phyloP scores from a whole-genome alignment of 2,888 invertebrate species.

The Dendrolimus pini region DNA sequence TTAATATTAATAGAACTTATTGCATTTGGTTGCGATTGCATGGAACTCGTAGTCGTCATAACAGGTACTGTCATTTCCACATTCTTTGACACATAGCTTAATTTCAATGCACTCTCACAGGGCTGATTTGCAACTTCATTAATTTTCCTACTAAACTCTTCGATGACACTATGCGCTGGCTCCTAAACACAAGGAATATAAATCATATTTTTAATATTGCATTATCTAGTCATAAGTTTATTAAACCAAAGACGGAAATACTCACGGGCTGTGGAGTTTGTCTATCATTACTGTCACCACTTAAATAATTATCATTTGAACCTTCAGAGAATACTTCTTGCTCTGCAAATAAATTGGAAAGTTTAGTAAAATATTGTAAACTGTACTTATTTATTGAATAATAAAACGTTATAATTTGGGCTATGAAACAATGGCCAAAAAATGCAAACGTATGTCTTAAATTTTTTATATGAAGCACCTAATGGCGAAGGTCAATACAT shows the following conservation, averaged over 20 bases:
- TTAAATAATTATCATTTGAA: conserved; percentile 54
- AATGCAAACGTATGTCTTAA: too few species aligned
- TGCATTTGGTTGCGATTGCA: conserved; percentile 56
- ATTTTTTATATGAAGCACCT: too few species aligned
- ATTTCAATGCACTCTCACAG: conserved; percentile 45
- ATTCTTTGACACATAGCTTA: conserved; percentile 42
- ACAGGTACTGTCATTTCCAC: conserved; percentile 37
- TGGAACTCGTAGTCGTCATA: conserved; percentile 32
- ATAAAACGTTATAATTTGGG: too few species aligned
- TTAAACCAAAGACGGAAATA: conserved; percentile 12
- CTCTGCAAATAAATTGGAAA: conserved; percentile 43
- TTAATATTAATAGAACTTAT: conserved; percentile 63
- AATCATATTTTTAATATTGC: neutral
- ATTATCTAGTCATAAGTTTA: neutral
- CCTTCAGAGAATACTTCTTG: conserved; percentile 71
- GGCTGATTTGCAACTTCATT: conserved; percentile 61
- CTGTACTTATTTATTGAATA: too few species aligned
- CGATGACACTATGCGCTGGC: conserved; percentile 53
- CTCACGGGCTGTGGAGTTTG: conserved; percentile 72
- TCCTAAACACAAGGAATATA: conserved; percentile 27
- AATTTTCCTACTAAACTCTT: conserved; percentile 68
- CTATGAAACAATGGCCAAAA: too few species aligned
- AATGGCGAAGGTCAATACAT: neutral
- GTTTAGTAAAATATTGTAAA: neutral
- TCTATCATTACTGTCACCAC: conserved; percentile 66